A percentile compares a stretch with the other conserved stretches of the same genome.
Conservation (phyloP, 92 coral and sea anemone genomes). For the Palythoa caribaeorum region DNA sequence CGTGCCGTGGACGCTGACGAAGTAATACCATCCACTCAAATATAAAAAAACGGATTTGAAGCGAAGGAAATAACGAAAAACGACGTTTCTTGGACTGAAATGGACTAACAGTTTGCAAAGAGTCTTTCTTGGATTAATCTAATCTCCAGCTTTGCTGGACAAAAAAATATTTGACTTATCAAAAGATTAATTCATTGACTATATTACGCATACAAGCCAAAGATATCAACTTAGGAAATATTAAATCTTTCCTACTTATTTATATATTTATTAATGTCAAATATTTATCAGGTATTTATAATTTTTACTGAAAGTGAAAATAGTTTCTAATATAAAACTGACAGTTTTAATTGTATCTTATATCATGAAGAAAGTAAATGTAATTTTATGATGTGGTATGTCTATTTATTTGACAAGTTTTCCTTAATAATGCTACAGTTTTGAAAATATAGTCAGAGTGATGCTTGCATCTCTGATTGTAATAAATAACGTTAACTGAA, state of each 20-base stretch:
- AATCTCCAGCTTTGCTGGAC: too few species aligned
- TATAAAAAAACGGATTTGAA: background rate
- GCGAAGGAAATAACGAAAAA: background rate
- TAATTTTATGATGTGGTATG: too few species aligned
- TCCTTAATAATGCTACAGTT: too few species aligned
- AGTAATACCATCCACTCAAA: background rate
- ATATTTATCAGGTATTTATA: slow-evolving; percentile 23
- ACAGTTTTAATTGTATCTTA: too few species aligned
- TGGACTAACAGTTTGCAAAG: background rate
- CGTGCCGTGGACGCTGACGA: too few species aligned
- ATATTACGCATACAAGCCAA: background rate
- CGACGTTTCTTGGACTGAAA: background rate
- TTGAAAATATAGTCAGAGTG: too few species aligned
- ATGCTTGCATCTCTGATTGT: too few species aligned
- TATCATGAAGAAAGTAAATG: too few species aligned
- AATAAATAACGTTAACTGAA: too few species aligned
- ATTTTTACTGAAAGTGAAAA: background rate
- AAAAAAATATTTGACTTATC: background rate
- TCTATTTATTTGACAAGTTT: too few species aligned
- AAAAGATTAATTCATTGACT: background rate
- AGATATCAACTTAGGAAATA: background rate
- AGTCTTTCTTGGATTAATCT: background rate
- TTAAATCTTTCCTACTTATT: background rate
- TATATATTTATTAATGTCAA: slow-evolving; percentile 8
- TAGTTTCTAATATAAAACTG: too few species aligned